Base-by-base conservation (phyloP, 2,888 invertebrate genomes). In the Thymelicus acteon region DNA sequence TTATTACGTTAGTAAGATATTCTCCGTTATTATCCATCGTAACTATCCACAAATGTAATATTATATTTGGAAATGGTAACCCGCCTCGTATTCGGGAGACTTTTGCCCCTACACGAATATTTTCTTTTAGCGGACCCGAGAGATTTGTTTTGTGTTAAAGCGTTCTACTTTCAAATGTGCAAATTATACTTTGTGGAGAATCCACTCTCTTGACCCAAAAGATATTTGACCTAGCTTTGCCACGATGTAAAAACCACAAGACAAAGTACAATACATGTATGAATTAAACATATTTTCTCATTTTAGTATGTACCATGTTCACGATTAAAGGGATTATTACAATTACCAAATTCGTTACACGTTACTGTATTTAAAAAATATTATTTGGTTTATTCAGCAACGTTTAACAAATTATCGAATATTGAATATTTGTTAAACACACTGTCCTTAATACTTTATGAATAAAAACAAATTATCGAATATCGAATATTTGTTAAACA, bases 181-280 rank as follows among this genome's bases (percentile, higher is more conserved):
- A 69, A 63, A 63, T 63, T 58, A 49, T 63, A 58, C 57, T 58
- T 63, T 37, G 39, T 63, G 47, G 84, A 89, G 88, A 19, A 52
- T 85, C 44, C 12, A 86, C 82, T 82, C 77, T 78, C 79, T 80
- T 81, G 79, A 83, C 82, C 80, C 78, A 64, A 75, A 79, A 78
- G 75, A 78, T 73, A 72, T 79, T 64, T 70, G 70, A 69, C 69
- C 69, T 60, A 70, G 63, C 63, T 70, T 58, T 49, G 62, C 57
- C 47, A 19, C 54, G 31, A 37, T 48, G 15, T 48, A 3, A 47
- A 19, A 64, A 13, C 44, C 49, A 39, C 57, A 15, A 64, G 24
- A 63, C 63, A 70, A 64, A 70, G 69, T 54, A 47, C 37, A 57
- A 54, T 49, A 62, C 57, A 19, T 68, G 44, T 54, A 39, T 62